phyloP scores from a whole-genome alignment of 2,797 vertebrate genomes.

The Hemitrygon akajei region DNA sequence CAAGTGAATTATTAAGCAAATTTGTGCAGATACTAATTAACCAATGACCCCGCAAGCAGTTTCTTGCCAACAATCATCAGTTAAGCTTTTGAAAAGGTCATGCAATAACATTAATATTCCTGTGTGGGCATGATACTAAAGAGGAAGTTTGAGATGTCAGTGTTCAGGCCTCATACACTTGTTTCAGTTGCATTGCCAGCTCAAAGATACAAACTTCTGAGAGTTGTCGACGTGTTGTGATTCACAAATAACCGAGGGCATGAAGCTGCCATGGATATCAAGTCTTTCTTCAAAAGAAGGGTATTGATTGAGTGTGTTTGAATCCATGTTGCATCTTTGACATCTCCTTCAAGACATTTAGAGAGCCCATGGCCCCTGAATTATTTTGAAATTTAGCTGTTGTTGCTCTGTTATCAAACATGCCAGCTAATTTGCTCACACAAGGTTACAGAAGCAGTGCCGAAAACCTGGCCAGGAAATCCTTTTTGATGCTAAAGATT shows the following conservation, averaged over 20 bases:
- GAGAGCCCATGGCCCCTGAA: background rate
- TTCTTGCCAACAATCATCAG: background rate
- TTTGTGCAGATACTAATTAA: background rate
- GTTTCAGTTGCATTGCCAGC: background rate
- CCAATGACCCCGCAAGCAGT: background rate
- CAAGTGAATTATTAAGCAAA: background rate
- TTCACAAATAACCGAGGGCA: background rate
- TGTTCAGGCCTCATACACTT: background rate
- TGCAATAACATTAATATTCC: background rate
- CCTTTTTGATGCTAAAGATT: background rate
- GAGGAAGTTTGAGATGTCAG: constrained; percentile 3
- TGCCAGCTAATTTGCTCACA: background rate
- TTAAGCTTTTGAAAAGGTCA: background rate
- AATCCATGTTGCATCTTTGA: background rate
- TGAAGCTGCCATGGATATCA: background rate
- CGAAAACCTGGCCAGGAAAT: background rate
- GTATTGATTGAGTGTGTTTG: background rate
- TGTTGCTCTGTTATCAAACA: background rate
- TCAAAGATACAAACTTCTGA: background rate
- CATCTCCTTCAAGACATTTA: background rate
- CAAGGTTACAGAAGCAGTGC: background rate
- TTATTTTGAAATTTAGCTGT: background rate
- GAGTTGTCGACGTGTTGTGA: background rate
- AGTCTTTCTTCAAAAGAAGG: background rate
- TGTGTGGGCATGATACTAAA: background rate